phyloP scores from a whole-genome alignment of 2,888 invertebrate genomes.

The Coecobrya sp. region DNA sequence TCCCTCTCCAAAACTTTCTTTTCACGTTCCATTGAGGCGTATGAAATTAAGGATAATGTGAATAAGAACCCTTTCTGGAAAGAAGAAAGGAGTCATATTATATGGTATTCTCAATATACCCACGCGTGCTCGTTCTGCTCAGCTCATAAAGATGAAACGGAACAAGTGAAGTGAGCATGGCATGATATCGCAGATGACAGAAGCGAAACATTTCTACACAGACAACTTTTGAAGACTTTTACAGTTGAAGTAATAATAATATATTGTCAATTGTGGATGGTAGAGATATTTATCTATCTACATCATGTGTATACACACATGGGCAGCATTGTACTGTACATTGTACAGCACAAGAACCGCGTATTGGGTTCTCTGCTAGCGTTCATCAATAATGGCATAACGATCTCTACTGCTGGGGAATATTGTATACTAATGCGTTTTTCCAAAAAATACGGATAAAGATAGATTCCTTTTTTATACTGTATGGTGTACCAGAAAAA shows the following conservation, averaged over 20 bases:
- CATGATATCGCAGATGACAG: constrained; percentile 21
- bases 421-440: not conserved
- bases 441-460: not conserved
- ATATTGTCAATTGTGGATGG: not conserved
- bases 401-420: not conserved
- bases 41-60: constrained; percentile 60
- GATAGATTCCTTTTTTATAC: too few relatives aligned
- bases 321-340: not conserved
- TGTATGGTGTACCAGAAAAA: not conserved
- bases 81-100: not conserved
- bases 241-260: not conserved
- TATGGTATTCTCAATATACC: not conserved
- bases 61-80: constrained; percentile 20
- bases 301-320: not conserved
- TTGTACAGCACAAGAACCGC: not conserved
- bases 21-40: constrained; percentile 57
- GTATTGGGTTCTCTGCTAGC: too few relatives aligned
- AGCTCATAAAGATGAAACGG: constrained; percentile 26
- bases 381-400: not conserved
- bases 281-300: constrained; percentile 12
- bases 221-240: constrained; percentile 9
- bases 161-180: constrained; percentile 43
- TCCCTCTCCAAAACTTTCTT: constrained; percentile 47
- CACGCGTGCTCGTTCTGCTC: not conserved
- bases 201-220: not conserved